Conservation (phyloP, 1,140 invertebrate genomes). For the Ips typographus region DNA sequence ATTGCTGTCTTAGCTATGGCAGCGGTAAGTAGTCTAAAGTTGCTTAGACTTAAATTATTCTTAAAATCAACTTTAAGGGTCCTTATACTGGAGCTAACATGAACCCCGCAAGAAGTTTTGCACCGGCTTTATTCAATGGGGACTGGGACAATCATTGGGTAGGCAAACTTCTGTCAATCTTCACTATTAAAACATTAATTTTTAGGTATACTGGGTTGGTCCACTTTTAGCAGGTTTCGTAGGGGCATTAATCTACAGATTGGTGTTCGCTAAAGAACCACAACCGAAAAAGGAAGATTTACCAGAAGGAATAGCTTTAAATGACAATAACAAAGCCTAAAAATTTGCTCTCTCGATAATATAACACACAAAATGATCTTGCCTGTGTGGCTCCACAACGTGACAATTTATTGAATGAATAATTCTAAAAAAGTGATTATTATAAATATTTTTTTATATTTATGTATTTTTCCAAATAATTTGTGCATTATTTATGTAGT, state of each 20-base stretch:
- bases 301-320: slow-evolving; percentile 39
- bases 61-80: slow-evolving; percentile 53
- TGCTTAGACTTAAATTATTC: neutral
- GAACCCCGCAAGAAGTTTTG: slow-evolving; percentile 80
- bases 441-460: no score
- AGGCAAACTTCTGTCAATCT: slow-evolving; percentile 38
- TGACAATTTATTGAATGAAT: no score
- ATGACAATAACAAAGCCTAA: slow-evolving; percentile 37
- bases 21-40: slow-evolving; percentile 50
- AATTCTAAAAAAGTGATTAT: no score
- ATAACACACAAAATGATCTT: neutral
- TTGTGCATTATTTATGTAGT: no score
- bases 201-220: slow-evolving; percentile 72
- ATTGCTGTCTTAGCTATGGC: slow-evolving; percentile 63
- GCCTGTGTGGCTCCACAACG: neutral
- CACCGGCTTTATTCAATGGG: slow-evolving; percentile 70
- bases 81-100: slow-evolving; percentile 77
- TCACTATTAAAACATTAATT: slow-evolving; percentile 10
- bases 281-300: slow-evolving; percentile 31
- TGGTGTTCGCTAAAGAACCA: slow-evolving; percentile 44
- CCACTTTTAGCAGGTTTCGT: slow-evolving; percentile 62
- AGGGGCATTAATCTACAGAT: slow-evolving; percentile 63
- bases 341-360: neutral
- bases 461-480: no score
- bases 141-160: slow-evolving; percentile 75